Evolutionary conservation across 2,888 invertebrate genomes (phyloP).

Genomic region (Labia minor): DNA sequence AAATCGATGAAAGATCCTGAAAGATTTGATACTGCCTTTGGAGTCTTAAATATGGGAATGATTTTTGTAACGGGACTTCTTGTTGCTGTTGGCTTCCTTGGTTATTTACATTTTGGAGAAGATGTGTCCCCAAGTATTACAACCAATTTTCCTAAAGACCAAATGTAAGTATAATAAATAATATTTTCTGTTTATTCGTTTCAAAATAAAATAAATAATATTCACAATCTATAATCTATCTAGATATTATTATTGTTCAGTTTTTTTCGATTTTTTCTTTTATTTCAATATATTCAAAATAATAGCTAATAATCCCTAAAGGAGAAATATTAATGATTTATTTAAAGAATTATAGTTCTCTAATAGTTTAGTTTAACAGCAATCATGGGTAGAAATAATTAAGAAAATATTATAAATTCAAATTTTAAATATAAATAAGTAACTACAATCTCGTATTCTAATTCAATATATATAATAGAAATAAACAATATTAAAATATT

Average conservation of each 20-base stretch:
- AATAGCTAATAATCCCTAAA: too few species aligned
- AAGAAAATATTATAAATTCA: too few species aligned
- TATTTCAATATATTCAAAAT: too few species aligned
- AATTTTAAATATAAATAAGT: too few species aligned
- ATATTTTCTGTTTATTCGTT: not conserved
- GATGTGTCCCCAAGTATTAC: conserved; percentile 74
- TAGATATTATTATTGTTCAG: conserved; percentile 19
- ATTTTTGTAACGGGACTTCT: conserved; percentile 65
- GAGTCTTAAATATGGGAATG: conserved; percentile 87
- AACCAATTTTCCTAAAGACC: conserved; percentile 60
- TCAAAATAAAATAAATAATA: too few species aligned
- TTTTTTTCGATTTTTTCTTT: not conserved
- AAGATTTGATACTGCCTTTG: conserved; percentile 64
- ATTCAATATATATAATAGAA: too few species aligned
- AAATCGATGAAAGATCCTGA: conserved; percentile 77
- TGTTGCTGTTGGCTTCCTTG: conserved; percentile 70
- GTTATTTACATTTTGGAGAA: conserved; percentile 81
- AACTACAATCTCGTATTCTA: too few species aligned
- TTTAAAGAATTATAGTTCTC: too few species aligned
- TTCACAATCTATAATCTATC: conserved; percentile 17
- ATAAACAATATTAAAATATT: too few species aligned
- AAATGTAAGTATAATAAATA: conserved; percentile 40
- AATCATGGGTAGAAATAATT: too few species aligned
- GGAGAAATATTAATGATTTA: too few species aligned
- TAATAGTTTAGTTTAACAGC: too few species aligned